A percentile compares a stretch with the other conserved stretches of the same genome.
Evolutionary conservation across 2,888 invertebrate genomes (phyloP).

Genomic region (Drosophila buzzatii): DNA sequence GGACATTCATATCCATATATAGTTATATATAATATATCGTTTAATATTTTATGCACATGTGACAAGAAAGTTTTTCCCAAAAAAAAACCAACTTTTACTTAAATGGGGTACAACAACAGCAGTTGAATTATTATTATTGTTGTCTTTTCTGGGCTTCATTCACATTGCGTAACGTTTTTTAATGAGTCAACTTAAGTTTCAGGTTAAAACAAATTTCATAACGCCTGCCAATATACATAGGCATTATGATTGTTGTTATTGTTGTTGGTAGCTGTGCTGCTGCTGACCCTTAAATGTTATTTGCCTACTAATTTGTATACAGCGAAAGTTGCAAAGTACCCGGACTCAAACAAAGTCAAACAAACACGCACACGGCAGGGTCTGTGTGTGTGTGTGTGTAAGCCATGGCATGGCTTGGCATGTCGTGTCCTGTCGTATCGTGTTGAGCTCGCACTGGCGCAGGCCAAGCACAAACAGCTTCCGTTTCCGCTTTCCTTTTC

Average conservation of each 20-base stretch:
- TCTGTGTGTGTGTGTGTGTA: too few relatives aligned
- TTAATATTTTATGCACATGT: constrained; percentile 9
- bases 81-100: neutral
- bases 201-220: constrained; percentile 6
- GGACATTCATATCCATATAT: neutral
- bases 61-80: neutral
- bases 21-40: neutral
- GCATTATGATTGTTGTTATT: constrained; percentile 16
- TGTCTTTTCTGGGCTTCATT: neutral
- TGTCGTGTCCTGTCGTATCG: constrained; percentile 39
- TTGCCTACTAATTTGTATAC: constrained; percentile 60
- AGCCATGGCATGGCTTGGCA: constrained; percentile 1
- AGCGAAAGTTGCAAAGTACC: constrained; percentile 46
- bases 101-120: neutral
- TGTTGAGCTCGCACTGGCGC: constrained; percentile 40
- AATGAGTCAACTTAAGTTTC: constrained; percentile 33
- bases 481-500: constrained; percentile 67
- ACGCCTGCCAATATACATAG: constrained; percentile 32
- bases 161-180: constrained; percentile 22
- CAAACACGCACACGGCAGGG: constrained; percentile 8
- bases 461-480: constrained; percentile 66
- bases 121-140: neutral
- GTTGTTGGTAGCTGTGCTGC: constrained; percentile 4
- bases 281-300: constrained; percentile 58
- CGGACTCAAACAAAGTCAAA: constrained; percentile 34